Base-by-base conservation (phyloP, 2,888 invertebrate genomes). In the Myathropa florea region DNA sequence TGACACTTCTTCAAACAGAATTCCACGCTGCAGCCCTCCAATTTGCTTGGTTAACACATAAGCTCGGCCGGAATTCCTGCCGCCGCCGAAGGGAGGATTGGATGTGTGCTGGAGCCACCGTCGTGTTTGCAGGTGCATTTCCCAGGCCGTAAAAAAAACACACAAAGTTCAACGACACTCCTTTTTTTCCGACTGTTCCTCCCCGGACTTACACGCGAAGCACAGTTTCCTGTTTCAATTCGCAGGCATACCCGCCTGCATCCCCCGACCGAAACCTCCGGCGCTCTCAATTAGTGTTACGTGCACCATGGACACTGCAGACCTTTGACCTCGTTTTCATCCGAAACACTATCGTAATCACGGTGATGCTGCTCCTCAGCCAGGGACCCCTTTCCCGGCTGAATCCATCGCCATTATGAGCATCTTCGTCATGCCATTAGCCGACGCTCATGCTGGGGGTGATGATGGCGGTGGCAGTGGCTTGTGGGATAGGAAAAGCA, bases 301-400 rank as follows among this genome's bases (percentile, higher is more conserved):
- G 26, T 33, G 36, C 14, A 14, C 67, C 46, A 46, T 73, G 79
- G 79, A 67, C 79, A 73, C 75, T 67, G 67, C 18, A 84, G 71
- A 76, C 76, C 80, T 84, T 76, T 80, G 75, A 76, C 70, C 75
- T 61, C 70, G 60, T 67, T 80, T 61, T 28, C 80, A 67, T 67
- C 24, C 36, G 70, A 79, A 71, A 73, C 73, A 75, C 33, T 75
- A 39, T 63, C 70, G 46, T 46, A 46, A 36, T 61, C 63, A 39
- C 7, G 2, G 28, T 60, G 26, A 67, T 76, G 61, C 68, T 60
- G 46, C 46, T 6, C 6, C 39, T 46, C 14, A 46, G 53, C 18
- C 59, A 70, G 73, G 67, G 60, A 55, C 61, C 80, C 80, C 72
- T 57, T 6, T 23, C 61, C 71, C 36, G 57, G 71, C 70, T 70